Percentiles rank a stretch among this genome's conserved stretches.
phyloP scores from a whole-genome alignment of 2,888 invertebrate genomes.

The Temnothorax rugatulus region DNA sequence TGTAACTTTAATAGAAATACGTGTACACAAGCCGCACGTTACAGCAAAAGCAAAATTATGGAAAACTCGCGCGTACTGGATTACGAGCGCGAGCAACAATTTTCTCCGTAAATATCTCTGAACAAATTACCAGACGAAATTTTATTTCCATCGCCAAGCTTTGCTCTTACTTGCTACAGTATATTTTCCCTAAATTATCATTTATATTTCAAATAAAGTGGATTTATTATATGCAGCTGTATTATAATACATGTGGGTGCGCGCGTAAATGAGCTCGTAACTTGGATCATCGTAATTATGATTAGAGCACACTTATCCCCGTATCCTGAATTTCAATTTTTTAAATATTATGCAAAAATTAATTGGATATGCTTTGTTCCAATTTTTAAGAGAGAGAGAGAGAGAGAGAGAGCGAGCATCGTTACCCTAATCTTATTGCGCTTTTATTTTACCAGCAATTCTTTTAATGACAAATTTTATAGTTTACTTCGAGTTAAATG shows the following conservation, averaged over 20 bases:
- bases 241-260: background rate
- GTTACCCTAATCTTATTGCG: background rate
- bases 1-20: conserved; percentile 6
- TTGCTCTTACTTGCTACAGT: background rate
- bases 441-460: conserved; percentile 2
- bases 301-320: conserved; percentile 18
- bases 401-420: background rate
- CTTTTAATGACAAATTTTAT: conserved; percentile 2
- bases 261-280: conserved; percentile 12
- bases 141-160: conserved; percentile 16
- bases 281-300: conserved; percentile 26
- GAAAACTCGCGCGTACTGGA: background rate
- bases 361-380: background rate
- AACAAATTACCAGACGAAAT: conserved; percentile 14
- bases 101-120: background rate
- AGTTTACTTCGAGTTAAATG: background rate
- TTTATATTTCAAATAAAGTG: conserved; percentile 32
- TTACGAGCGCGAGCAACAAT: conserved; percentile 9
- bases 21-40: background rate
- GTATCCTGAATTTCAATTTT: conserved; percentile 32
- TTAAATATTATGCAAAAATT: conserved; percentile 21
- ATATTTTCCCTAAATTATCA: background rate
- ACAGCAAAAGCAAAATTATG: conserved; percentile 24
- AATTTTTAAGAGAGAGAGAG: background rate
- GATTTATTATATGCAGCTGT: conserved; percentile 32